These are phyloP conservation scores for Cossypha caffra DNA, from an alignment of 2,797 vertebrate genomes.

Conservation along the genomic window DNA sequence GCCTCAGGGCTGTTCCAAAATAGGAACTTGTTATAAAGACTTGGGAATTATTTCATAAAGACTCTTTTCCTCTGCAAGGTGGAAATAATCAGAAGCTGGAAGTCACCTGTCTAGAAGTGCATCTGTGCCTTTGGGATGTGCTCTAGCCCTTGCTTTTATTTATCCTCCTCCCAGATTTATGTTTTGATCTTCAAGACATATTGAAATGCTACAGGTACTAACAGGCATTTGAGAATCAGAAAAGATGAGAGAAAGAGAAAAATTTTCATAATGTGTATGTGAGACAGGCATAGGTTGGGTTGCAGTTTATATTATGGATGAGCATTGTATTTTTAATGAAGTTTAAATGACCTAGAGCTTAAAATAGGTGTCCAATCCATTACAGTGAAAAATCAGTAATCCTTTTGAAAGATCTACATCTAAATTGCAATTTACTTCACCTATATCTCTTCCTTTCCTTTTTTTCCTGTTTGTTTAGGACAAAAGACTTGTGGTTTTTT, in stretches of 20 bases:
- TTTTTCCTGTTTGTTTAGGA: neutral
- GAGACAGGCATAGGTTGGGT: rapidly evolving
- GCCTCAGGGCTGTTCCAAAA: neutral
- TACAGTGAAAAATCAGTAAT: neutral
- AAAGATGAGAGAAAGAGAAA: neutral
- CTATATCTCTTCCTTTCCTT: neutral
- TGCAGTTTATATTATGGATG: neutral
- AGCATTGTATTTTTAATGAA: neutral
- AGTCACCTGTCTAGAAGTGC: neutral
- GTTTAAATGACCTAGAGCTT: neutral
- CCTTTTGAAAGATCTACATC: neutral
- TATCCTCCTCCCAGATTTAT: neutral
- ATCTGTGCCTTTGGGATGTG: neutral
- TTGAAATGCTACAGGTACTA: neutral
- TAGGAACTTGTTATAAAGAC: neutral
- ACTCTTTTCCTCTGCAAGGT: neutral
- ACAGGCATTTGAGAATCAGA: neutral
- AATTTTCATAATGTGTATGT: neutral
- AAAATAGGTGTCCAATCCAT: neutral
- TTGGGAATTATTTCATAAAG: neutral
- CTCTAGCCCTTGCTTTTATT: neutral
- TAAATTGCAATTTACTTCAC: neutral
- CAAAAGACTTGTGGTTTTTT: neutral
- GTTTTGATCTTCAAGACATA: neutral
- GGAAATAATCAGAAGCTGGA: neutral